Evolutionary conservation across 1,140 invertebrate genomes (phyloP).

Genomic region (Drosophila nebulosa): DNA sequence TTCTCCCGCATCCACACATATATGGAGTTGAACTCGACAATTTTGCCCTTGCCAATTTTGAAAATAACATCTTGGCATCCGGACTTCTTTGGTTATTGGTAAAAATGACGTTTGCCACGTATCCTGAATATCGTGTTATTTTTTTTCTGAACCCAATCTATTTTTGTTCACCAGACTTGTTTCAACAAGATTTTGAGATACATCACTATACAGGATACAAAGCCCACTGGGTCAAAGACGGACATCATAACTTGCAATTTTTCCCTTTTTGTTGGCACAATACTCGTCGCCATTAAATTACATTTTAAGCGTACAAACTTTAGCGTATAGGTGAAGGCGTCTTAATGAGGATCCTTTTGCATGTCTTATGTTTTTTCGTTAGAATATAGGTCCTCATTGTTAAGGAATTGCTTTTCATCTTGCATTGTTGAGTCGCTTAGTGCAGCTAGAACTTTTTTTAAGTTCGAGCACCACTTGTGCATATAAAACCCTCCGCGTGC

Average conservation of each 20-base stretch:
- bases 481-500: not conserved
- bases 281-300: not conserved
- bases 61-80: not conserved
- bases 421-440: too few species aligned
- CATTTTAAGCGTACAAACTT: not conserved
- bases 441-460: not conserved
- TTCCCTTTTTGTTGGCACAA: not conserved
- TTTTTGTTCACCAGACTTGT: too few species aligned
- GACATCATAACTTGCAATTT: not conserved
- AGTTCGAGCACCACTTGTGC: slow-evolving; percentile 4
- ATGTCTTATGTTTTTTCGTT: not conserved
- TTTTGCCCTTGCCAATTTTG: too few species aligned
- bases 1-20: too few species aligned
- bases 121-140: not conserved
- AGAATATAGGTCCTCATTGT: not conserved
- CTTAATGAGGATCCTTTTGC: too few species aligned
- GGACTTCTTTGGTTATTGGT: not conserved
- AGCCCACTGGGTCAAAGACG: slow-evolving; percentile 29
- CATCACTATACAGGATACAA: slow-evolving; percentile 31
- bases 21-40: too few species aligned
- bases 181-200: too few species aligned
- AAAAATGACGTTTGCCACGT: slow-evolving; percentile 4
- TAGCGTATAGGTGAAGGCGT: not conserved
- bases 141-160: slow-evolving; percentile 40
- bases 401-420: not conserved